phyloP scores from a whole-genome alignment of 2,797 vertebrate species.

The Ceyx erithaca region DNA sequence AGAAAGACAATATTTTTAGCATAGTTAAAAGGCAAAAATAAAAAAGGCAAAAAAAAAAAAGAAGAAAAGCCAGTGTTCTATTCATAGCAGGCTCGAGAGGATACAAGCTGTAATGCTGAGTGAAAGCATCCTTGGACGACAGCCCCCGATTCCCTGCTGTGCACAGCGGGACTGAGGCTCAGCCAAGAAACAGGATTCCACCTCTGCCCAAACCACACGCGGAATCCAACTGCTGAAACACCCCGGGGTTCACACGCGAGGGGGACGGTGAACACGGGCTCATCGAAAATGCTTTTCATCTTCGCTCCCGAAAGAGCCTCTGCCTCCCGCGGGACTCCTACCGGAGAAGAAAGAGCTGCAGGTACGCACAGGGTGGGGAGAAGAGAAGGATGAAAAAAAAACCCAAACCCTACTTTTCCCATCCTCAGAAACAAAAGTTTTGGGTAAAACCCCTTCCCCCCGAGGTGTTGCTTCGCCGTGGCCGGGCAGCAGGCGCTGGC shows the following conservation, averaged over 20 bases:
- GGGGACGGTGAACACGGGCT: not conserved
- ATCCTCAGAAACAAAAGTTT: not conserved
- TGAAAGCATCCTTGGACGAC: conserved; percentile 44
- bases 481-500: not conserved
- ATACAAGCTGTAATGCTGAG: conserved; percentile 42
- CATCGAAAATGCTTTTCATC: conserved; percentile 51
- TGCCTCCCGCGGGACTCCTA: not conserved
- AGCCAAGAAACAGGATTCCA: not conserved
- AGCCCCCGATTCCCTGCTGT: conserved; percentile 29
- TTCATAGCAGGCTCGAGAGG: not conserved
- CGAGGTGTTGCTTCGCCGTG: not conserved
- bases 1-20: conserved; percentile 5
- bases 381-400: not conserved
- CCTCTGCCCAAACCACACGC: not conserved
- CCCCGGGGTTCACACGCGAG: not conserved
- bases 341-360: not conserved
- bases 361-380: accelerated
- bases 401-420: not conserved
- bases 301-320: conserved; percentile 11
- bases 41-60: too few species aligned
- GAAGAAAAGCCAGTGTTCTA: conserved; percentile 8
- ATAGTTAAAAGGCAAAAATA: not conserved
- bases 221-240: conserved; percentile 37
- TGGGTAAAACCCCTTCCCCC: not conserved
- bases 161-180: conserved; percentile 28